Base-by-base conservation (phyloP, 2,113 vertebrate genomes). In the Rhagologus leucostigma region DNA sequence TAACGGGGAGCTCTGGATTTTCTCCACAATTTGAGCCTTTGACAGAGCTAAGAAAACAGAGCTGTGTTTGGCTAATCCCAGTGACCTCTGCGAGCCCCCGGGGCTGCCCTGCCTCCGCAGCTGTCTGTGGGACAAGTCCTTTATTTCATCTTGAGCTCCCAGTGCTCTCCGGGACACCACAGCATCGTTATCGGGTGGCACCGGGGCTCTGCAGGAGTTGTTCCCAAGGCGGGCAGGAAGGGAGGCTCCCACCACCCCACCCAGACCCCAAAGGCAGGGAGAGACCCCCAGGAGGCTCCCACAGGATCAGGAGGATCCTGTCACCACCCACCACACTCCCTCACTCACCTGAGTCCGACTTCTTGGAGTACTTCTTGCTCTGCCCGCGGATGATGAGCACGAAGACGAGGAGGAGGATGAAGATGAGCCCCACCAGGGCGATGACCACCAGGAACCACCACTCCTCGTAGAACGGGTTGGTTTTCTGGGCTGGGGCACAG, bases 371-470 rank as follows among this genome's bases (percentile, higher is more conserved):
- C 74, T 99, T 99, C 98, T 99, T 99, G 98, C 99, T 99, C 97
- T 99, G 99, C 35, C 99, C 99, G 2, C 99, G 98, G 96, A 99
- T 99, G 92, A 99, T 99, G 96, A 99, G 99, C 96, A 99, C 99
- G 2, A 99, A 99, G 85, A 99, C 98, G 22, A 99, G 98, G 13
- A 99, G 98, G 70, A 99, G 98, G 97, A 99, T 99, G 97, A 99
- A 99, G 98, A 99, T 99, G 97, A 99, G 99, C 63, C 99, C 99
- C 9, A 99, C 99, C 33, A 99, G 96, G 60, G 99, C 99, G 10
- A 99, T 98, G 96, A 99, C 99, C 44, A 99, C 99, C 97, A 99
- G 96, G 98, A 99, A 99, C 99, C 99, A 99, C 99, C 99, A 99
- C 97, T 99, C 99, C 97, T 99, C 99, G 0, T 99, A 99, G 98